These are phyloP conservation scores for Galerucella nymphaeae DNA, from an alignment of 2,888 invertebrate species.

Conservation along the genomic window DNA sequence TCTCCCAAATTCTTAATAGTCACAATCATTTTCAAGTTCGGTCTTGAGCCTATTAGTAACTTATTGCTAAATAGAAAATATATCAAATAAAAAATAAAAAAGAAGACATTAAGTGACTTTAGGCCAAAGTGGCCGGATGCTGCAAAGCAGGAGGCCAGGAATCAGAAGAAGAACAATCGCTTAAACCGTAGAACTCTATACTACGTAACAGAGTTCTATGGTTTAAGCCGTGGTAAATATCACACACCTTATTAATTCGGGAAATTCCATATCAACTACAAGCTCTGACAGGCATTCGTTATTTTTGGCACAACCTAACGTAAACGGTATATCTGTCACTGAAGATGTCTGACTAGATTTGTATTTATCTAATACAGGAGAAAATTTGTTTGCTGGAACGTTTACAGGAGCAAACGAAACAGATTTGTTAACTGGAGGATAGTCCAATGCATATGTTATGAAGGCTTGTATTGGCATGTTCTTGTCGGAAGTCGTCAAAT, in stretches of 20 bases:
- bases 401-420: slow-evolving; percentile 26
- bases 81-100: not conserved
- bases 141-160: too few relatives aligned
- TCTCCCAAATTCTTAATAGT: slow-evolving; percentile 64
- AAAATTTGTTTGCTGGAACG: slow-evolving; percentile 20
- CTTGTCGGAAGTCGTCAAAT: slow-evolving; percentile 6
- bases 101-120: too few relatives aligned
- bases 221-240: too few relatives aligned
- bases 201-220: too few relatives aligned
- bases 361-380: slow-evolving; percentile 43
- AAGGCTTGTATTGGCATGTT: slow-evolving; percentile 32
- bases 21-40: slow-evolving; percentile 55
- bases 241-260: slow-evolving; percentile 30
- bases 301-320: slow-evolving; percentile 69
- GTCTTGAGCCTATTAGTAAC: slow-evolving; percentile 59
- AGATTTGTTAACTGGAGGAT: slow-evolving; percentile 17
- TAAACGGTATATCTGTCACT: slow-evolving; percentile 54
- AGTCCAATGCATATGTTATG: slow-evolving; percentile 33
- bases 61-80: slow-evolving; percentile 36
- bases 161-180: too few relatives aligned
- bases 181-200: too few relatives aligned
- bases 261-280: slow-evolving; percentile 55
- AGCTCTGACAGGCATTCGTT: slow-evolving; percentile 68
- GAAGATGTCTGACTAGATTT: slow-evolving; percentile 35
- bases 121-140: too few relatives aligned